phyloP scores from a whole-genome alignment of 2,888 invertebrate species.

The Nasonovia ribisnigri region DNA sequence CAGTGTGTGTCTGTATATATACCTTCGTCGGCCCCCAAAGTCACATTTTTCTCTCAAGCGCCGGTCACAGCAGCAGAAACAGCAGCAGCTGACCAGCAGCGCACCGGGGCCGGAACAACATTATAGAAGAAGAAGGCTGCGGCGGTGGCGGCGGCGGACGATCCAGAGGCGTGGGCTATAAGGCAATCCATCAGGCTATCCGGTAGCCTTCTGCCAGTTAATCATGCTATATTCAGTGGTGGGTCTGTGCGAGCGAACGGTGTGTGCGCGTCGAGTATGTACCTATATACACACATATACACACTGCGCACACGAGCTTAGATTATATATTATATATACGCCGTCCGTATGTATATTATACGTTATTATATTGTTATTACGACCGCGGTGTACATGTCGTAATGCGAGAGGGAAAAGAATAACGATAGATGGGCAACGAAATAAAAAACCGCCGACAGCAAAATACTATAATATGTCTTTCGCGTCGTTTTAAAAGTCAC shows the following conservation, averaged over 20 bases:
- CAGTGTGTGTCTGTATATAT: neutral
- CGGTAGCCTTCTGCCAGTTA: conserved; percentile 61
- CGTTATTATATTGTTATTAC: conserved; percentile 14
- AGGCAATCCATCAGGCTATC: conserved; percentile 60
- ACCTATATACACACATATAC: neutral
- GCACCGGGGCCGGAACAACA: conserved; percentile 40
- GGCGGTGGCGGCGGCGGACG: neutral
- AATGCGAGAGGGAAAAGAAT: neutral
- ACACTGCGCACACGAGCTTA: neutral
- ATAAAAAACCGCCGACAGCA: neutral
- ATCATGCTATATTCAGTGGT: conserved; percentile 31
- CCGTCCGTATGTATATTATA: neutral
- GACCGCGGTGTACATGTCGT: neutral
- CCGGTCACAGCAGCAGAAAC: neutral
- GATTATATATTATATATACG: neutral
- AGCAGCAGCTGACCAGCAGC: conserved; percentile 25
- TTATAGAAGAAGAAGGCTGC: neutral
- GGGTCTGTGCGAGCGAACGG: neutral
- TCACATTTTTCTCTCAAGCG: conserved; percentile 46
- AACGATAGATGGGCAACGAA: neutral
- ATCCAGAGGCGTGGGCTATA: conserved; percentile 49
- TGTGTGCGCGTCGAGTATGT: neutral
- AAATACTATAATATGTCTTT: neutral
- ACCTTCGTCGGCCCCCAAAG: conserved; percentile 38
- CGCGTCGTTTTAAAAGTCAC: neutral